A percentile compares a stretch with the other conserved stretches of the same genome.
Conservation (phyloP, 2,888 invertebrate species). For the Eledona agricola region DNA sequence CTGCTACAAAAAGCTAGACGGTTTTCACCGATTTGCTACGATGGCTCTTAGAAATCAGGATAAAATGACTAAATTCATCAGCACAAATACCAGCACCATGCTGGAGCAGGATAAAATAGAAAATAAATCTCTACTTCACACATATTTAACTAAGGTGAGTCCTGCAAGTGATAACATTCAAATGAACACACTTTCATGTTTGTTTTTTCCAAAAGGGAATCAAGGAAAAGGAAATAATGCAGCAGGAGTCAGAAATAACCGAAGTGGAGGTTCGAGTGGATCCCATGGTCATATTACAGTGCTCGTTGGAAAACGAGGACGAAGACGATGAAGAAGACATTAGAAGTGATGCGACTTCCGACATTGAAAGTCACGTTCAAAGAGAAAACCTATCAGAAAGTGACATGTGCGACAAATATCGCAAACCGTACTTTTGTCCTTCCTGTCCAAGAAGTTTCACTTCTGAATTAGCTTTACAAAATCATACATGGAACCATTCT, state of each 20-base stretch:
- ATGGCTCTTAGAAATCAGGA: conserved; percentile 72
- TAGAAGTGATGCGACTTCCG: conserved; percentile 23
- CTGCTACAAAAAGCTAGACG: conserved; percentile 72
- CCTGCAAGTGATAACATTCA: too few species aligned
- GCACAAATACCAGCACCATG: conserved; percentile 38
- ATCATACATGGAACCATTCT: conserved; percentile 44
- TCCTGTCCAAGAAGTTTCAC: conserved; percentile 45
- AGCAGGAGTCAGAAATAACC: conserved; percentile 58
- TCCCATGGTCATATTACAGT: conserved; percentile 74
- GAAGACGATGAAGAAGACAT: conserved; percentile 56
- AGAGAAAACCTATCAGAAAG: conserved; percentile 40
- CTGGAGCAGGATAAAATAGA: conserved; percentile 22
- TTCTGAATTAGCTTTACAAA: conserved; percentile 45
- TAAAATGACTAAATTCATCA: conserved; percentile 62
- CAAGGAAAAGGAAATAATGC: conserved; percentile 47
- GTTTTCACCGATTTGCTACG: conserved; percentile 73
- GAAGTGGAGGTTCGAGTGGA: conserved; percentile 76
- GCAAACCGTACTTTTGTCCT: conserved; percentile 44
- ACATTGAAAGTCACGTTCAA: conserved; percentile 24
- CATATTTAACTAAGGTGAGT: conserved; percentile 66
- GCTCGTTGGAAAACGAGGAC: conserved; percentile 63
- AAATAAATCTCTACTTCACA: conserved; percentile 64
- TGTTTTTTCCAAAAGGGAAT: conserved; percentile 46
- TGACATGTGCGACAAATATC: conserved; percentile 43
- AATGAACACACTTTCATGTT: too few species aligned